A percentile compares a stretch with the other conserved stretches of the same genome.
Evolutionary conservation across 2,888 invertebrate species (phyloP).

Genomic region (Anthrax anthrax): DNA sequence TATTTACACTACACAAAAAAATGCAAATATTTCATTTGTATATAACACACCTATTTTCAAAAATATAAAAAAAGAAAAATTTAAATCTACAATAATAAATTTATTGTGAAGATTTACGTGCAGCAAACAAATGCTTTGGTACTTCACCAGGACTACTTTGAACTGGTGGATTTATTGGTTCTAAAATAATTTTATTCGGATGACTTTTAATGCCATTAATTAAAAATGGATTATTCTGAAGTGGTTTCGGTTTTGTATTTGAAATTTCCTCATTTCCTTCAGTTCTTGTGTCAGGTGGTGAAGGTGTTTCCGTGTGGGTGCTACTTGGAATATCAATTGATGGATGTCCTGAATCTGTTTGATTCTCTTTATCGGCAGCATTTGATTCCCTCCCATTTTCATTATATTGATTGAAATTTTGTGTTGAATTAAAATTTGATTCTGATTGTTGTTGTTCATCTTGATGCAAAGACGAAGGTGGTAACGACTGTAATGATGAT

Average conservation of each 20-base stretch:
- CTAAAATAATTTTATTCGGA: slow-evolving; percentile 20
- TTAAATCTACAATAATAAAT: too few relatives aligned
- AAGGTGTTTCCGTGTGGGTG: slow-evolving; percentile 13
- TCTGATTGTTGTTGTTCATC: not conserved
- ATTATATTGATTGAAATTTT: not conserved
- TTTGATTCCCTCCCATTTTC: slow-evolving; percentile 3
- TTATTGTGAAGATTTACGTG: slow-evolving; percentile 8
- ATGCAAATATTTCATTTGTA: too few relatives aligned
- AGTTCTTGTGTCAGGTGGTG: slow-evolving; percentile 9
- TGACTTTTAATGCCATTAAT: slow-evolving; percentile 12
- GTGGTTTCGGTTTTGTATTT: slow-evolving; percentile 4
- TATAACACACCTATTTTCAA: too few relatives aligned
- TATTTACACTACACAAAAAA: too few relatives aligned
- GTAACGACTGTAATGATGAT: not conserved
- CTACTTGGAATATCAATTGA: slow-evolving; percentile 17
- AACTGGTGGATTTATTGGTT: slow-evolving; percentile 18
- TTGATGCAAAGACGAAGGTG: not conserved
- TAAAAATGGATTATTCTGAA: slow-evolving; percentile 18
- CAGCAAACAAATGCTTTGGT: slow-evolving; percentile 19
- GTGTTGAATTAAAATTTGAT: not conserved
- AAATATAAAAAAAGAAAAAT: too few relatives aligned
- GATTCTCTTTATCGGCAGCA: slow-evolving; percentile 8
- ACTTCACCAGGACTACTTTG: slow-evolving; percentile 12
- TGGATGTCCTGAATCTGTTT: slow-evolving; percentile 19
- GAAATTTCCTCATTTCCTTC: slow-evolving; percentile 1